A percentile compares a stretch with the other conserved stretches of the same genome.
phyloP scores from a whole-genome alignment of 2,797 vertebrate species.

The Enteromius radiatus region DNA sequence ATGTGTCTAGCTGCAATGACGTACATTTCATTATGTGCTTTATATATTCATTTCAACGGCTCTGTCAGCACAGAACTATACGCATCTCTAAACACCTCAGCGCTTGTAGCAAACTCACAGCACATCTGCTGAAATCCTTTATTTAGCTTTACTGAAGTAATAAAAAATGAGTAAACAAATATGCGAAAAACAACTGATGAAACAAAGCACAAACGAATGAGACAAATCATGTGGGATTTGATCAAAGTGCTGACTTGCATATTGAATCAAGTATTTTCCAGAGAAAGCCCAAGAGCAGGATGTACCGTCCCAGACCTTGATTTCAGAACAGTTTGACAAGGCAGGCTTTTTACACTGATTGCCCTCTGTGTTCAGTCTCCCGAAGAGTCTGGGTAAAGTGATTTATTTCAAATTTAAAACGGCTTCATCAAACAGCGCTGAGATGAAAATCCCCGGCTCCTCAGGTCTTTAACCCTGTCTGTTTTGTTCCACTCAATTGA shows the following conservation, averaged over 20 bases:
- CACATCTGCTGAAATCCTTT: constrained; percentile 24
- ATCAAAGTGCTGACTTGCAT: constrained; percentile 41
- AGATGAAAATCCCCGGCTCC: constrained; percentile 1
- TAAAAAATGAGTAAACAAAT: constrained; percentile 51
- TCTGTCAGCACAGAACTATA: constrained; percentile 1
- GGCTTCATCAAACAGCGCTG: constrained; percentile 22
- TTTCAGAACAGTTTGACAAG: constrained; percentile 33
- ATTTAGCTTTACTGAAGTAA: constrained; percentile 26
- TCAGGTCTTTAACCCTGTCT: constrained; percentile 39
- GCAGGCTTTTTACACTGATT: constrained; percentile 27
- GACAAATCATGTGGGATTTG: constrained; percentile 22
- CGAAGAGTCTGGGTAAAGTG: constrained; percentile 18
- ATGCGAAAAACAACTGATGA: constrained; percentile 30
- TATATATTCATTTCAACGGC: not conserved
- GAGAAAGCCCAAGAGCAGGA: constrained; percentile 15
- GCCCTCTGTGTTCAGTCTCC: constrained; percentile 24
- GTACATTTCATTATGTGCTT: not conserved
- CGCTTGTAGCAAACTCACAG: not conserved
- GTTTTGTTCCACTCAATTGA: constrained; percentile 30
- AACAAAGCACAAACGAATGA: constrained; percentile 30
- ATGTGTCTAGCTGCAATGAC: not conserved
- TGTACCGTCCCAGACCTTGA: constrained; percentile 12
- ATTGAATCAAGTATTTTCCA: constrained; percentile 20
- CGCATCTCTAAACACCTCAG: constrained; percentile 3
- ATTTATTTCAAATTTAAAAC: constrained; percentile 44